Percentiles rank a stretch among this genome's conserved stretches.
phyloP scores from a whole-genome alignment of 2,797 vertebrate species.

The Kryptolebias ocellatus region DNA sequence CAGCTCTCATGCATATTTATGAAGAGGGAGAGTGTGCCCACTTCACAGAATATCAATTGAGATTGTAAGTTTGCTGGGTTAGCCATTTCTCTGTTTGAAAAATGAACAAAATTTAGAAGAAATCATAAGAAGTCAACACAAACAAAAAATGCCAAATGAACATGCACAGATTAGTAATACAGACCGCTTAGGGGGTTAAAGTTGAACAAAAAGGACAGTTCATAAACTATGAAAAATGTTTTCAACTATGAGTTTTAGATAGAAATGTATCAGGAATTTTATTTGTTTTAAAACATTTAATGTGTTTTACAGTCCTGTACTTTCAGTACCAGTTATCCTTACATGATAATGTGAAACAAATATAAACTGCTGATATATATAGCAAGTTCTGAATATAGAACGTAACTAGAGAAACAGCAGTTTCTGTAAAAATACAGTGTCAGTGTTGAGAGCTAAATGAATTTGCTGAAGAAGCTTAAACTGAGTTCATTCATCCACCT shows the following conservation, averaged over 20 bases:
- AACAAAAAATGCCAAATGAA: not conserved
- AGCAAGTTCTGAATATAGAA: too few relatives aligned
- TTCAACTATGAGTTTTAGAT: not conserved
- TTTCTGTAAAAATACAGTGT: too few relatives aligned
- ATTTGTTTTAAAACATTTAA: too few relatives aligned
- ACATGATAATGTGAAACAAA: too few relatives aligned
- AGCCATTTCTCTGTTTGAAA: constrained; percentile 43
- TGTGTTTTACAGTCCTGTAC: too few relatives aligned
- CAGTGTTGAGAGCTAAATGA: too few relatives aligned
- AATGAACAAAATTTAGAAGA: constrained; percentile 38
- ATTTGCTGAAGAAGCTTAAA: too few relatives aligned
- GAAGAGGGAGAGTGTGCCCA: constrained; percentile 36
- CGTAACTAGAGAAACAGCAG: too few relatives aligned
- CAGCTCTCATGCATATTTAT: constrained; percentile 75
- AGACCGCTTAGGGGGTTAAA: not conserved
- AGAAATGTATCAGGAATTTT: not conserved
- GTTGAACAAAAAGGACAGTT: not conserved
- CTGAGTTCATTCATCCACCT: too few relatives aligned
- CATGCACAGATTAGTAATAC: too few relatives aligned
- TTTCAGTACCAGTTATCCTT: too few relatives aligned
- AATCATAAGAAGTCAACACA: constrained; percentile 17
- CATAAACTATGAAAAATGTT: not conserved
- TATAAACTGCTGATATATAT: too few relatives aligned
- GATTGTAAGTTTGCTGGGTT: constrained; percentile 34
- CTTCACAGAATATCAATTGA: constrained; percentile 69